These are phyloP conservation scores for Pelecanoides urinatrix DNA, from an alignment of 2,113 vertebrate genomes.

Conservation along the genomic window DNA sequence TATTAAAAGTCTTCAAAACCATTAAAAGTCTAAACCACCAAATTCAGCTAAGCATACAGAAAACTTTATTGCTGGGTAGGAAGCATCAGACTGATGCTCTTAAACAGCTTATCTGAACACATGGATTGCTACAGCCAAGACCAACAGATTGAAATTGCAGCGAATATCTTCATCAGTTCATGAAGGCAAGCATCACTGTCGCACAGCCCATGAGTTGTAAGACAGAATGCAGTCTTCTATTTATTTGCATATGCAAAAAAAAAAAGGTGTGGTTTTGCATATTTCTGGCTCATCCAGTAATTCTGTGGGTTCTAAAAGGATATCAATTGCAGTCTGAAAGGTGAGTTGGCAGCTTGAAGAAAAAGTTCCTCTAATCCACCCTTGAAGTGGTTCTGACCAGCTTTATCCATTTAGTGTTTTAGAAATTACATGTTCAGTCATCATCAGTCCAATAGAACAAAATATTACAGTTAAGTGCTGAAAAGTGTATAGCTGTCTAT, in stretches of 20 bases:
- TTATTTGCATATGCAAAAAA: neutral
- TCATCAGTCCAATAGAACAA: neutral
- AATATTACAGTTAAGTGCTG: neutral
- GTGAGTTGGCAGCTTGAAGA: neutral
- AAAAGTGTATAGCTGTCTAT: neutral
- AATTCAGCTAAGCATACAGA: neutral
- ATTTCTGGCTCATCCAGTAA: neutral
- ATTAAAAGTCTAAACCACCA: neutral
- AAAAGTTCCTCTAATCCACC: neutral
- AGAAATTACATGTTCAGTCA: slow-evolving; percentile 12
- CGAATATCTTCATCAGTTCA: neutral
- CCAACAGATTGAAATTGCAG: neutral
- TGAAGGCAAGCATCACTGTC: neutral
- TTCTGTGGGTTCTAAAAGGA: neutral
- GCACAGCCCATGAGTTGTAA: neutral
- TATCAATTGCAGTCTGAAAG: neutral
- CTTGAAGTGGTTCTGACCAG: neutral
- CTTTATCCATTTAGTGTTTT: neutral
- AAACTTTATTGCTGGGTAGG: neutral
- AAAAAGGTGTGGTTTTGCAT: neutral
- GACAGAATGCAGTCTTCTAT: neutral
- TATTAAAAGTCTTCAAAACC: neutral
- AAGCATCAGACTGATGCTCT: neutral
- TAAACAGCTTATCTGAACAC: neutral
- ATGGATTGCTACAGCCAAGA: neutral